Conservation (phyloP, 2,888 invertebrate species). For the Heliconius charithonia region DNA sequence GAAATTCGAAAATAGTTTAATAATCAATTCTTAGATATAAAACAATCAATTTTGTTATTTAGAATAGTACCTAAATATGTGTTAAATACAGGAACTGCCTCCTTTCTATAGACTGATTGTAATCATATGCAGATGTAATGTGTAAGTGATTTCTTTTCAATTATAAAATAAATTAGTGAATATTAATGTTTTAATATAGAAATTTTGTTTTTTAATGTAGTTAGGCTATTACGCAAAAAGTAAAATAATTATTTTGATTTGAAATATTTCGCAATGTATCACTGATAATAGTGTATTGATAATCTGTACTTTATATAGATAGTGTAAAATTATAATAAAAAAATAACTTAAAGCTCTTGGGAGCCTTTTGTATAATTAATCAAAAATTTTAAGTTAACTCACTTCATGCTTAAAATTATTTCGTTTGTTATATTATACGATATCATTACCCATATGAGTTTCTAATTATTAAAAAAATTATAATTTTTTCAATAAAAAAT, state of each 20-base stretch:
- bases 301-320: not conserved
- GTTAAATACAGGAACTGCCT: constrained; percentile 17
- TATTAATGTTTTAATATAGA: not conserved
- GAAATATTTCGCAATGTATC: not conserved
- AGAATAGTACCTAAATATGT: not conserved
- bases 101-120: constrained; percentile 19
- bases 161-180: not conserved
- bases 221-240: constrained; percentile 1
- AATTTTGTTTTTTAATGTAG: not conserved
- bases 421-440: no score
- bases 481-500: no score
- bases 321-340: constrained; percentile 7
- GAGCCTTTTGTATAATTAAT: not conserved
- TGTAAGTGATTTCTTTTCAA: not conserved
- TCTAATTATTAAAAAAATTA: not conserved
- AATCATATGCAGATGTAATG: not conserved
- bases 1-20: not conserved
- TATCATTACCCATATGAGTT: no score
- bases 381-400: not conserved
- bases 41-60: not conserved
- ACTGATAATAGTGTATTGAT: not conserved
- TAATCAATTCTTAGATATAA: not conserved
- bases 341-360: not conserved
- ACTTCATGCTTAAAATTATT: no score
- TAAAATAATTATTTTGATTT: not conserved